These are phyloP conservation scores for Octodonta nipae DNA, from an alignment of 2,888 invertebrate species.

Conservation along the genomic window DNA sequence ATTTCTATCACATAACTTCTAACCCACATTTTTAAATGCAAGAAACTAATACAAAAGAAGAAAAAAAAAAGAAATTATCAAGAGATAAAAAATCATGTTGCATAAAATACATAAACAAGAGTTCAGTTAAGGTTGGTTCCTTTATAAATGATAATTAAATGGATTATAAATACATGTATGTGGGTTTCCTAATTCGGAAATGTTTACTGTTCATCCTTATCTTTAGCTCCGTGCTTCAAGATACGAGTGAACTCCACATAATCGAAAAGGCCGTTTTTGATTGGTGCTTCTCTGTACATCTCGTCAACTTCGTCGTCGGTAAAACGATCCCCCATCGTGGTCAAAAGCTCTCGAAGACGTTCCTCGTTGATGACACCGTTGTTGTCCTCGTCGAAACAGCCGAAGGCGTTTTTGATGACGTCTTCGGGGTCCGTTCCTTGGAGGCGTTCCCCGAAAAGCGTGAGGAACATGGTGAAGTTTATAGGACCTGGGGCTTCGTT, in stretches of 20 bases:
- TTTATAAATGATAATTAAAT: too few species aligned
- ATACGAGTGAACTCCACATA: slow-evolving; percentile 98
- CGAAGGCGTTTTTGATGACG: slow-evolving; percentile 98
- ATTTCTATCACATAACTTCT: too few species aligned
- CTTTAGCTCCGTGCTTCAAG: slow-evolving; percentile 96
- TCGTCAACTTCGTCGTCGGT: slow-evolving; percentile 98
- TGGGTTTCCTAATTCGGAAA: too few species aligned
- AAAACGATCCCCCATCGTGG: slow-evolving; percentile 94
- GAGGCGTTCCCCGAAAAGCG: slow-evolving; percentile 92
- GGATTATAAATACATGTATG: too few species aligned
- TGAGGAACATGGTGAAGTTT: slow-evolving; percentile 99
- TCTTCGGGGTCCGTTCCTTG: slow-evolving; percentile 99
- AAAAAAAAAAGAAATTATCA: too few species aligned
- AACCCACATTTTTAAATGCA: too few species aligned
- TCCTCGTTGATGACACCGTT: slow-evolving; percentile 86
- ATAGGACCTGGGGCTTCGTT: slow-evolving; percentile 96
- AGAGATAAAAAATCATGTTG: too few species aligned
- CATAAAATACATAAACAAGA: too few species aligned
- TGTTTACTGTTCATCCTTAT: slow-evolving; percentile 87
- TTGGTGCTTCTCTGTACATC: slow-evolving; percentile 97
- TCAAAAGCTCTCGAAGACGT: slow-evolving; percentile 82
- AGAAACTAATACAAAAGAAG: too few species aligned
- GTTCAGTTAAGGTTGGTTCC: too few species aligned
- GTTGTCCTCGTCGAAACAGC: slow-evolving; percentile 97
- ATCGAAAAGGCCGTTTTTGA: slow-evolving; percentile 86